Conservation (phyloP, 1,140 invertebrate species). For the Cydia amplana region DNA sequence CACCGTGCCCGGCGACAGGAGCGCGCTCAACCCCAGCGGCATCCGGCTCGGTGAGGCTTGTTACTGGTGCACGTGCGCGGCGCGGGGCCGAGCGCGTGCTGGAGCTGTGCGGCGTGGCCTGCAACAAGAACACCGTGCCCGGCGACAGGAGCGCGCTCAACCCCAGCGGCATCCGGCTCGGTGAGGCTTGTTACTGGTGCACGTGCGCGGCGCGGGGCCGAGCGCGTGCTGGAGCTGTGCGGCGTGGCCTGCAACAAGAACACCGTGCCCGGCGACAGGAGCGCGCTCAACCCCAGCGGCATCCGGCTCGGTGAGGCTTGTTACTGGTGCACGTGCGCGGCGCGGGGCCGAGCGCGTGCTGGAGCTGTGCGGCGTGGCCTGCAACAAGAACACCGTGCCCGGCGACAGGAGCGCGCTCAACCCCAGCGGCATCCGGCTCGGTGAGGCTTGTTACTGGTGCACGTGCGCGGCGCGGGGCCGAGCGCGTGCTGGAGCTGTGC, state of each 20-base stretch:
- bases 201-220: neutral
- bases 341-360: too few relatives aligned
- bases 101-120: slow-evolving; percentile 94
- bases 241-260: neutral
- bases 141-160: slow-evolving; percentile 97
- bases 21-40: too few relatives aligned
- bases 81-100: slow-evolving; percentile 90
- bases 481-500: too few relatives aligned
- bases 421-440: too few relatives aligned
- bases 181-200: slow-evolving; percentile 46
- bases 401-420: too few relatives aligned
- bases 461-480: slow-evolving; percentile 82
- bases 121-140: slow-evolving; percentile 98
- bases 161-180: slow-evolving; percentile 95
- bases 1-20: too few relatives aligned
- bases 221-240: neutral
- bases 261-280: neutral
- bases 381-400: too few relatives aligned
- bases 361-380: too few relatives aligned
- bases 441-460: slow-evolving; percentile 45
- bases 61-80: slow-evolving; percentile 55
- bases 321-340: too few relatives aligned
- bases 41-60: too few relatives aligned
- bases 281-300: neutral
- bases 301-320: neutral